Percentiles rank a stretch among this genome's conserved stretches.
Evolutionary conservation across 1,140 invertebrate species (phyloP).

Genomic region (Pentalonia nigronervosa): DNA sequence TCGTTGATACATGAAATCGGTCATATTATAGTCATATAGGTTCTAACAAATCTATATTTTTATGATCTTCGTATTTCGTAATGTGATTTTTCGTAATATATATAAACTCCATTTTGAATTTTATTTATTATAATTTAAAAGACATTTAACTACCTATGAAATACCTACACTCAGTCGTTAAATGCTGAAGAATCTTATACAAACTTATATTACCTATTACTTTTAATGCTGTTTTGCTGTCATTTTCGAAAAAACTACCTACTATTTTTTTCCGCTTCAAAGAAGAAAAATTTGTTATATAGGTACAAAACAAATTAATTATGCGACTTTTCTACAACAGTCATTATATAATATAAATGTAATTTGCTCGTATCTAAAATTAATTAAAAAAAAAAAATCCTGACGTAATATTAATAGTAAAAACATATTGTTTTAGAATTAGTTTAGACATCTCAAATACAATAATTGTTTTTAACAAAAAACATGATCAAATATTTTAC

Average conservation of each 20-base stretch:
- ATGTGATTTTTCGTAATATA: not conserved
- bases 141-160: not conserved
- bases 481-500: no score
- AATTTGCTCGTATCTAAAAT: not conserved
- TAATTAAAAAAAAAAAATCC: no score
- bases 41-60: no score
- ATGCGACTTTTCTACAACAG: not conserved
- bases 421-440: no score
- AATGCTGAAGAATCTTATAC: not conserved
- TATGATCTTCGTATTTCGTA: no score
- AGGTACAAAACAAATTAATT: not conserved
- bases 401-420: no score
- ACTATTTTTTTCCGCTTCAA: not conserved
- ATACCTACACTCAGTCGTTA: not conserved
- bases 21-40: no score
- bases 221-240: no score
- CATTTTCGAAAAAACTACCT: not conserved
- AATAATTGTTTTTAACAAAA: no score
- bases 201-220: not conserved
- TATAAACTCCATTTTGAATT: not conserved
- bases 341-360: not conserved
- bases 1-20: no score
- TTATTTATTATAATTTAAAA: not conserved
- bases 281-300: not conserved
- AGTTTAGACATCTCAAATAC: no score